Base-by-base conservation (phyloP, 2,888 invertebrate genomes). In the Trachelus iudaicus region DNA sequence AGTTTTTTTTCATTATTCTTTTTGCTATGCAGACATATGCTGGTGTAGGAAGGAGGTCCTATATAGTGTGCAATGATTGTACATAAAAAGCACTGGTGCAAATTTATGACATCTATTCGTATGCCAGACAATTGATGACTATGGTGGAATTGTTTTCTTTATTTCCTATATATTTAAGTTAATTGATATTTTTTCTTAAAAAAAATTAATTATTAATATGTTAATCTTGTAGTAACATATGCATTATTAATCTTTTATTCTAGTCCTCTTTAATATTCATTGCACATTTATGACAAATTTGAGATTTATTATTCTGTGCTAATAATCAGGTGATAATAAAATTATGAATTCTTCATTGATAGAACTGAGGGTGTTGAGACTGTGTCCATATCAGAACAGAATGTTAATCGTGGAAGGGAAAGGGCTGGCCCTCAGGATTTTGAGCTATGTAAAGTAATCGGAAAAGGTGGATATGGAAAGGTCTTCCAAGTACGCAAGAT, bases 341-440 rank as follows among this genome's bases (percentile, higher is more conserved):
- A 56, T 56, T 9, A 56, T 56, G 2, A 56, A 23, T 56, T 23
- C 23, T 74, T 37, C 6, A 74, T 34, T 15, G 35, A 30, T 33
- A 90, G 90, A 77, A 80, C 88, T 71, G 95, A 94, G 80, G 94
- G 94, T 85, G 92, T 95, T 79, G 96, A 96, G 91, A 94, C 95
- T 9, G 93, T 96, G 74, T 94, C 94, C 83, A 91, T 96, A 83
- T 94, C 94, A 30, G 96, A 96, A 85, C 93, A 94, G 86, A 95
- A 94, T 85, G 95, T 98, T 13, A 98, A 98, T 92, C 96, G 96
- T 40, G 97, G 97, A 4, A 94, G 95, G 88, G 96, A 96, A 87
- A 96, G 96, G 89, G 95, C 97, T 81, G 97, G 98, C 23, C 98
- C 98, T 69, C 95, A 97, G 91, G 95, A 96, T 90, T 96, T 96